These are phyloP conservation scores for Drosophila kambysellisi DNA, from an alignment of 2,888 invertebrate genomes.

Conservation along the genomic window DNA sequence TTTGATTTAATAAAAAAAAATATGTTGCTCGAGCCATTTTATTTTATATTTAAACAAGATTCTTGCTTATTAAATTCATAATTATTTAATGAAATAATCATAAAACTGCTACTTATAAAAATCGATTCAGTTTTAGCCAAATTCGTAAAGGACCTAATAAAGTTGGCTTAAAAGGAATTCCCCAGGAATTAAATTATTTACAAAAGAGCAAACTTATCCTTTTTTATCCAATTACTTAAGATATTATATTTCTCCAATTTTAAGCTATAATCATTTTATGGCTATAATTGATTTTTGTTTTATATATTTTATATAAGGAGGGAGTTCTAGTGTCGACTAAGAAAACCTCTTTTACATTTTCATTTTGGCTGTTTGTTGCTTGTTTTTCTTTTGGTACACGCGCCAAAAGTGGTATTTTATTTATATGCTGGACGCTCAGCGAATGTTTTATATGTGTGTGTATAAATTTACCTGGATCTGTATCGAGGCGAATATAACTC, in stretches of 20 bases:
- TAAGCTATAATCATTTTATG: too few relatives aligned
- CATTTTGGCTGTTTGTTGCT: slow-evolving; percentile 14
- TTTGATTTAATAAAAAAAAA: background rate
- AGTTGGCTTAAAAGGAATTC: too few relatives aligned
- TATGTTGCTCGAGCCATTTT: background rate
- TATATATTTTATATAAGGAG: background rate
- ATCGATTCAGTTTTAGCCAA: too few relatives aligned
- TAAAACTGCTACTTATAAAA: background rate
- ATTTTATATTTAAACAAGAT: background rate
- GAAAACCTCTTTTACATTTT: background rate
- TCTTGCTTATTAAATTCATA: background rate
- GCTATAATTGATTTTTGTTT: too few relatives aligned
- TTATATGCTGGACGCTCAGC: slow-evolving; percentile 71
- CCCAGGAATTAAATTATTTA: too few relatives aligned
- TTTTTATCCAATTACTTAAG: too few relatives aligned
- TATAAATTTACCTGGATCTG: slow-evolving; percentile 65
- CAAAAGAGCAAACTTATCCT: too few relatives aligned
- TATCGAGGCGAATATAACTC: slow-evolving; percentile 58
- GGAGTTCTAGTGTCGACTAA: background rate
- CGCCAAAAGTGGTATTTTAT: slow-evolving; percentile 57
- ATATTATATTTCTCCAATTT: too few relatives aligned
- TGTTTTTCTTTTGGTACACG: slow-evolving; percentile 44
- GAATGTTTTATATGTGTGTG: slow-evolving; percentile 56
- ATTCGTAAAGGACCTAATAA: too few relatives aligned
- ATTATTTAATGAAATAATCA: background rate